Percentiles rank a stretch among this genome's conserved stretches.
phyloP scores from a whole-genome alignment of 2,113 vertebrate species.

The Cettia cetti region DNA sequence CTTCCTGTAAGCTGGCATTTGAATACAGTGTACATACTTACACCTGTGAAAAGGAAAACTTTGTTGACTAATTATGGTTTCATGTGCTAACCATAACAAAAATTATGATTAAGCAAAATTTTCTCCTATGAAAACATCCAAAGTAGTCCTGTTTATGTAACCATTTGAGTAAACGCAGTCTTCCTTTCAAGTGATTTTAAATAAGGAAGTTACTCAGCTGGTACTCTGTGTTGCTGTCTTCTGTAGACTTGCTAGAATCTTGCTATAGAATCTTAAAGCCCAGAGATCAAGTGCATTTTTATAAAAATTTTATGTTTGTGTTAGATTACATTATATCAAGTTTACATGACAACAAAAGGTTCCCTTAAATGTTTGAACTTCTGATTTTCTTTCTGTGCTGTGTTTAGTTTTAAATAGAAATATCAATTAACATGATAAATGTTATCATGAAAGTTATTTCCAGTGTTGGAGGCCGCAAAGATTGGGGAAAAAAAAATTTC shows the following conservation, averaged over 20 bases:
- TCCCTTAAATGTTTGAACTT: background rate
- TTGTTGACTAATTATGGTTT: background rate
- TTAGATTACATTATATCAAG: background rate
- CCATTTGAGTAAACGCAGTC: background rate
- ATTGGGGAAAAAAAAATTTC: background rate
- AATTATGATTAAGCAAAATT: background rate
- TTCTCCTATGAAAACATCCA: constrained; percentile 18
- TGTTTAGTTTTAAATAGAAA: background rate
- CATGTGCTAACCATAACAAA: background rate
- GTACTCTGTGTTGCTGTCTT: background rate
- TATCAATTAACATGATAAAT: background rate
- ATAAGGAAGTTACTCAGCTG: background rate
- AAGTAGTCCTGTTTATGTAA: constrained; percentile 39
- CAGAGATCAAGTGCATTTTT: background rate
- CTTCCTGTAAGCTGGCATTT: background rate
- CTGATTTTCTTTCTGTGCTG: background rate
- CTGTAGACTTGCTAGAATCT: background rate
- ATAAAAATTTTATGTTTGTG: background rate
- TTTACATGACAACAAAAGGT: background rate
- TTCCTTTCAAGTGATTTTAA: background rate
- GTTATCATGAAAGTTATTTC: background rate
- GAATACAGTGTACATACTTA: background rate
- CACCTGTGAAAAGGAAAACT: background rate
- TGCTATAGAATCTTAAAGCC: background rate
- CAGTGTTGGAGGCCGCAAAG: background rate